Percentiles rank a stretch among this genome's conserved stretches.
Evolutionary conservation across 2,797 vertebrate genomes (phyloP).

Genomic region (Dermochelys coriacea): DNA sequence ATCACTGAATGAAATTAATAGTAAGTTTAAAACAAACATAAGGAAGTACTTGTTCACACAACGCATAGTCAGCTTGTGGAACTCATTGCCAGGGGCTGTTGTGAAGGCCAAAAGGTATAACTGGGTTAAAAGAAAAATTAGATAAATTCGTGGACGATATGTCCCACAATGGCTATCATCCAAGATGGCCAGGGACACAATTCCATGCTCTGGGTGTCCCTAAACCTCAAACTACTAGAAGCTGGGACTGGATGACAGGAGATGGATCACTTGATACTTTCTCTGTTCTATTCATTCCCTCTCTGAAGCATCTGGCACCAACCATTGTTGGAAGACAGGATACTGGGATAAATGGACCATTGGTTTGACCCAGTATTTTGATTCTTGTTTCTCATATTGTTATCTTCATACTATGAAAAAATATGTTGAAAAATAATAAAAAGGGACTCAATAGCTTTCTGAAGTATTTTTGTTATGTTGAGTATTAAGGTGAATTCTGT

Average conservation of each 20-base stretch:
- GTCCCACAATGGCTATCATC: neutral
- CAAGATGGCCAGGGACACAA: neutral
- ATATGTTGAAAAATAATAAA: neutral
- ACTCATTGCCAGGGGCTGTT: neutral
- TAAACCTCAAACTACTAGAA: neutral
- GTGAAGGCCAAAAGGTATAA: neutral
- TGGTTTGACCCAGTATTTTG: neutral
- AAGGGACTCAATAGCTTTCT: neutral
- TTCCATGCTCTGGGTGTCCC: neutral
- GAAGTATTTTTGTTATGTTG: neutral
- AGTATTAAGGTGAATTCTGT: neutral
- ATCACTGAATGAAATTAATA: neutral
- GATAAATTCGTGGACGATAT: neutral
- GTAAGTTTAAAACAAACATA: neutral
- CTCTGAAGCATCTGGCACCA: neutral
- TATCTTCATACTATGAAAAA: constrained; percentile 21
- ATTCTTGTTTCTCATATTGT: neutral
- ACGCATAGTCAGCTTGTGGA: neutral
- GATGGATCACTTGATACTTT: neutral
- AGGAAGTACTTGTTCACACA: neutral
- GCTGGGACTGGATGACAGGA: neutral
- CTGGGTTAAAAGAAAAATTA: neutral
- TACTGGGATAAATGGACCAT: neutral
- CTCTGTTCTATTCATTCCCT: neutral
- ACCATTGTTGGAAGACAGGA: neutral